These are phyloP conservation scores for Cavia aperea DNA, from an alignment of 2,113 vertebrate species.

Conservation along the genomic window DNA sequence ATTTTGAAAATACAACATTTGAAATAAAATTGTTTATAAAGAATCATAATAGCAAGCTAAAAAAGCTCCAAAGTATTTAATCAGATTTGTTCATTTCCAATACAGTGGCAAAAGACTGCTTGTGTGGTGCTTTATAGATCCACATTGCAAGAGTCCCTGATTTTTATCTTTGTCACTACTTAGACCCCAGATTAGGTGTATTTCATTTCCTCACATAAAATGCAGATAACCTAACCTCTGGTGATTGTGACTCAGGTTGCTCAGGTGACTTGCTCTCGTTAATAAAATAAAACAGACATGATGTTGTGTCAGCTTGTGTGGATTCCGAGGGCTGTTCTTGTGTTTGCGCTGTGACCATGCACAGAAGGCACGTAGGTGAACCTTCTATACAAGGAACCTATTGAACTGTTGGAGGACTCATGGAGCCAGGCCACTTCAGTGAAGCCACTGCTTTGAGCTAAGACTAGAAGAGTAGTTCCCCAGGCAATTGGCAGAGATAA, in stretches of 20 bases:
- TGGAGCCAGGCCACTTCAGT: accelerated
- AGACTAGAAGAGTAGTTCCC: neutral
- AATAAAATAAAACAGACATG: neutral
- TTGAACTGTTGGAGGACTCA: accelerated
- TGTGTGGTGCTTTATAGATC: neutral
- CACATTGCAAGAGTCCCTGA: neutral
- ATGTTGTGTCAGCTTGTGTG: neutral
- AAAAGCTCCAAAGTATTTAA: neutral
- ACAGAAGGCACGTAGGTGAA: too few relatives aligned
- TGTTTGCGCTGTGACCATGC: neutral
- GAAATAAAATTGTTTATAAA: neutral
- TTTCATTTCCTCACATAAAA: neutral
- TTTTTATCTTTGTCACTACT: neutral
- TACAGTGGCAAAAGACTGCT: neutral
- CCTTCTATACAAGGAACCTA: neutral
- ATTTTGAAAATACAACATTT: neutral
- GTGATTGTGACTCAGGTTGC: neutral
- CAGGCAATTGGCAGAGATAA: neutral
- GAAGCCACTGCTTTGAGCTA: neutral
- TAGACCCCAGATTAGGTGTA: neutral
- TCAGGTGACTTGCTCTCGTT: neutral
- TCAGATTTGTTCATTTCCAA: neutral
- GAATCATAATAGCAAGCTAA: neutral
- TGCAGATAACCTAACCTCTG: neutral
- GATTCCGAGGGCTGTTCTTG: neutral